Base-by-base conservation (phyloP, 2,888 invertebrate species). In the Pristionchus fissidentatus region DNA sequence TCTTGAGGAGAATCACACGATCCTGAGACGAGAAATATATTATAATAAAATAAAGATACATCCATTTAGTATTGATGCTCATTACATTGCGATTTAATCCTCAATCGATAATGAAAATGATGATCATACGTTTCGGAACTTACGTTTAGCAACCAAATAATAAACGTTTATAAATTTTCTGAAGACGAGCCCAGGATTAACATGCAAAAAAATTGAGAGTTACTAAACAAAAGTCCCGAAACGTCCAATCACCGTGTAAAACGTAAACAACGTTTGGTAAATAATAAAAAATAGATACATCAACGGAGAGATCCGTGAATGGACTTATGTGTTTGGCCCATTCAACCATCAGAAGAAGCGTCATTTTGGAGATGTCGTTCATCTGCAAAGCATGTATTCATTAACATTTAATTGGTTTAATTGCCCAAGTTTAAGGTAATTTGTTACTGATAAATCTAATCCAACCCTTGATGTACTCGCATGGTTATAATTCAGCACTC, bases 271-370 rank as follows among this genome's bases (percentile, higher is more conserved):
- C 15, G 38, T 10, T 3, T 26, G 10, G n/a, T 7, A 80, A 55
- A 29, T 7, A 62, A 2, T 3, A 41, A 46, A n/a, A 5, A 35
- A 8, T 32, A 4, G 2, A 29, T 3, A 88, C 89, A 43, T 92
- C 92, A 90, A 92, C 91, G 75, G 83, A 75, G 26, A 92, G 85
- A 52, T 89, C 90, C 35, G 92, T 89, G 86, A 92, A 92, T n/a
- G 92, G 91, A 15, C 85, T 57, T 43, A 89, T 84, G 13, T 89
- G 88, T 83, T 91, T 91, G 10, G 91, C 91, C 92, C 92, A 92
- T 83, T 92, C 92, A 3, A 92, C 92, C 92, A 92, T 92, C 82
- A 91, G 84, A 13, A 91, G 85, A 5, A 91, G 87, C 32, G 91
- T 91, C 26, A 91, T 91, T 41, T 90, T 85, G 1, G 90, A 90